Evolutionary conservation across 1,140 invertebrate species (phyloP).

Genomic region (Wasmannia auropunctata): DNA sequence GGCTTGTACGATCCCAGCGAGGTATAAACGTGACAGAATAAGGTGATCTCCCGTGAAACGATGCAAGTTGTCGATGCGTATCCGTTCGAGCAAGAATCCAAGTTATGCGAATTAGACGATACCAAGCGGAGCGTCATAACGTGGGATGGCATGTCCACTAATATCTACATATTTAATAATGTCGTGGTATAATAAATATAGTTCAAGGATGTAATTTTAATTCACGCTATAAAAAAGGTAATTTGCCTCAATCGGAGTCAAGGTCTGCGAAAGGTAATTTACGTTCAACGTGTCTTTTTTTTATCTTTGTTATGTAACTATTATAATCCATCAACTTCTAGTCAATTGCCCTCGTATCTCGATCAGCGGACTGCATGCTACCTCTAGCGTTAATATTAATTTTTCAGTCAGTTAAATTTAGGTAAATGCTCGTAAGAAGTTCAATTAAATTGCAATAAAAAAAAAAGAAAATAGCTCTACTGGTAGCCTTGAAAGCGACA

Average conservation of each 20-base stretch:
- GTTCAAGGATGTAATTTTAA: not conserved
- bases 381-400: not conserved
- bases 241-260: not conserved
- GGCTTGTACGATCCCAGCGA: not conserved
- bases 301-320: not conserved
- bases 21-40: conserved; percentile 35
- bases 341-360: not conserved
- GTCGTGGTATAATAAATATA: not conserved
- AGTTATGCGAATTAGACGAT: conserved; percentile 21
- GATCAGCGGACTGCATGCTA: not conserved
- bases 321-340: not conserved
- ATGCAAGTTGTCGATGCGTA: conserved; percentile 19
- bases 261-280: not conserved
- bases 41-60: not conserved
- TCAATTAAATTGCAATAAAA: not conserved
- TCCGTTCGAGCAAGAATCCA: conserved; percentile 23
- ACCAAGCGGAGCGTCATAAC: conserved; percentile 3
- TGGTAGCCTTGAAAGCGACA: not conserved
- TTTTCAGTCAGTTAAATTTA: not conserved
- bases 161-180: not conserved
- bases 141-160: not conserved
- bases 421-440: not conserved
- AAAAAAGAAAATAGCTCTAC: not conserved
- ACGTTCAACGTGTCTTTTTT: not conserved
- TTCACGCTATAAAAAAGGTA: not conserved